Evolutionary conservation across 2,113 vertebrate species (phyloP), one percentile per base, ranked within the genome.

Genomic region (Cottus gobio): DNA sequence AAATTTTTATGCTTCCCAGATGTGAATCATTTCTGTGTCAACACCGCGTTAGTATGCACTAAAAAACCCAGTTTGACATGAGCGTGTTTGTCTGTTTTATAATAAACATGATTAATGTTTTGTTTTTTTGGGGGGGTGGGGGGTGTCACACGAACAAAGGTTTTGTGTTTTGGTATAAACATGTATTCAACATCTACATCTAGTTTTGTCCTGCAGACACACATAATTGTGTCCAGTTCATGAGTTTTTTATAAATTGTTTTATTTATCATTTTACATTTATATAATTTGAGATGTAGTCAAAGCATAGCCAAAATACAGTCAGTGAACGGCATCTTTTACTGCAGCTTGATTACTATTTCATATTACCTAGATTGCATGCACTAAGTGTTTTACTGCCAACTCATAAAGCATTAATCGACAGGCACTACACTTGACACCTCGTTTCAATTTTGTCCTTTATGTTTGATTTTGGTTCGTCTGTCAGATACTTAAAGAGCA

Each of bases 1-100:
- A 76, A 70, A 78, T 85, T 87, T 73, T 85, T 65, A 89, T 90
- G 73, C 67, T 87, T 39, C 78, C 77, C 91, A 93, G 90, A 92
- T 95, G 93, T 83, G 81, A 84, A 80, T 90, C 54, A 76, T 87
- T 87, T 84, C 56, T 74, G 70, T 82, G 71, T 78, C 79, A 72
- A 72, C 67, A 62, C 62, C 77, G 66, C 71, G 52, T 74, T 71
- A 28, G 73, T 34, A 39, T 34, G 88, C 64, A 56, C 58, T 71
- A 63, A 61, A 79, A 89, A 82, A 72, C 64, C 20, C 42, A 52
- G 65, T 57, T 77, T 89, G 71, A 85, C 70, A 71, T 71, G 34
- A 83, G 24, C 37, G 5, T 88, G 71, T 87, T 88, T 82, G 50
- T 83, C 71, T 36, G 60, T 71, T 77, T 82, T 72, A 64, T 76